A percentile compares a stretch with the other conserved stretches of the same genome.
These are phyloP conservation scores for Tangara arthus DNA, from an alignment of 2,797 vertebrate species.

Conservation along the genomic window DNA sequence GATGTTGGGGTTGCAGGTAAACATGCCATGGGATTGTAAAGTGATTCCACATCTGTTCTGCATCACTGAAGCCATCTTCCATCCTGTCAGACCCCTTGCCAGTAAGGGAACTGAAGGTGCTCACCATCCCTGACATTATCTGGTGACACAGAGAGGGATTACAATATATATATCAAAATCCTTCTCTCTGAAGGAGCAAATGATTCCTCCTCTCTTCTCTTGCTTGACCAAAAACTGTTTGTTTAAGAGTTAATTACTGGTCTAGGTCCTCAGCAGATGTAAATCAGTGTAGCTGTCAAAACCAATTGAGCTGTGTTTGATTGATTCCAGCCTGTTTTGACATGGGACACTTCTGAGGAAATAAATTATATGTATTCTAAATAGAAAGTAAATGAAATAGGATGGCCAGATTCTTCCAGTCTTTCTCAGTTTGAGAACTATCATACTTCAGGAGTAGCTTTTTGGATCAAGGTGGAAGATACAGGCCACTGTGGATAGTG, in stretches of 20 bases:
- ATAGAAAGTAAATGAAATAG: not conserved
- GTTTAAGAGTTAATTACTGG: not conserved
- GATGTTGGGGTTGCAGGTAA: not conserved
- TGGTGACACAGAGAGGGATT: not conserved
- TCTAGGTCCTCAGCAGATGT: not conserved
- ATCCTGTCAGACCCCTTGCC: not conserved
- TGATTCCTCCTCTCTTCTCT: not conserved
- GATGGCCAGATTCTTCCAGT: not conserved
- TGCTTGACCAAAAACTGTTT: not conserved
- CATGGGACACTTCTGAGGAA: not conserved
- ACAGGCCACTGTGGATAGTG: not conserved
- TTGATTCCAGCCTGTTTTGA: constrained; percentile 16
- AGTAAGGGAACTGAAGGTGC: not conserved
- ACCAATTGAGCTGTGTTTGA: not conserved
- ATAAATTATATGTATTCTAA: not conserved
- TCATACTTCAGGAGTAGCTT: not conserved
- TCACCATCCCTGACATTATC: not conserved
- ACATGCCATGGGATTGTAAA: not conserved
- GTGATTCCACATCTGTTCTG: not conserved
- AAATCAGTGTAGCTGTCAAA: not conserved
- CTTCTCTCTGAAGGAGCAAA: not conserved
- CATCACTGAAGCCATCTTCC: not conserved
- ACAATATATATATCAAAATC: not conserved
- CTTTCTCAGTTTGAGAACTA: not conserved
- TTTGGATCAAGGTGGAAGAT: not conserved